Evolutionary conservation across 2,888 invertebrate species (phyloP), one percentile per base, ranked within the genome.

Genomic region (Steromphala cineraria): DNA sequence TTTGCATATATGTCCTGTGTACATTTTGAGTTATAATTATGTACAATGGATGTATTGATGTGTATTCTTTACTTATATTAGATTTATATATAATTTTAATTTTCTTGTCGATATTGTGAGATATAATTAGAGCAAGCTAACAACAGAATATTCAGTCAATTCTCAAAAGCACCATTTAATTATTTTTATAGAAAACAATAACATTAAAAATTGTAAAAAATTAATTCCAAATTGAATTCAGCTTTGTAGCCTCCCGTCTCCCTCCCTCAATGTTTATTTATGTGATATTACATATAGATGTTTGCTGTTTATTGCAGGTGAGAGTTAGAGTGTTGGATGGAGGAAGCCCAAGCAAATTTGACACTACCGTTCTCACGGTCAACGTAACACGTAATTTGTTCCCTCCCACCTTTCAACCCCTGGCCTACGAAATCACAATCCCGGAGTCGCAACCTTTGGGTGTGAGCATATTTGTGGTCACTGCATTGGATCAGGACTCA

Each of bases 341-440:
- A 46, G 83, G 85, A n/a, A 46, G 53, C 17, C 85, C 83, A 36
- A 36, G 40, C 10, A 40, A 24, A 13, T 79, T 55, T n/a, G 81
- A 80, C 52, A 62, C 79, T 10, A 80, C 81, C 17, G 53, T 81
- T 5, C 82, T 90, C 5, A 74, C 24, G 1, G 67, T 90, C 56
- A 84, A 28, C 4, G 85, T 91, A 2, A 62, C 81, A 28, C 82
- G 91, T 13, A 91, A 92, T 77, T 80, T 85, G 21, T 80, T 85
- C 53, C 53, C 89, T 8, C 92, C 92, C 7, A 80, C 79, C 52
- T 92, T 92, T 80, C 86, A 87, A 19, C 82, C 84, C 10, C 85
- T 87, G 31, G 75, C 79, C 0, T 90, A 90, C 80, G 80, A 80
- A 19, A 77, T 82, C n/a, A 84, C 84, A 21, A 86, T 90, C 24